Evolutionary conservation across 1,140 invertebrate species (phyloP), one percentile per base, ranked within the genome.

Genomic region (Anthonomus grandis): DNA sequence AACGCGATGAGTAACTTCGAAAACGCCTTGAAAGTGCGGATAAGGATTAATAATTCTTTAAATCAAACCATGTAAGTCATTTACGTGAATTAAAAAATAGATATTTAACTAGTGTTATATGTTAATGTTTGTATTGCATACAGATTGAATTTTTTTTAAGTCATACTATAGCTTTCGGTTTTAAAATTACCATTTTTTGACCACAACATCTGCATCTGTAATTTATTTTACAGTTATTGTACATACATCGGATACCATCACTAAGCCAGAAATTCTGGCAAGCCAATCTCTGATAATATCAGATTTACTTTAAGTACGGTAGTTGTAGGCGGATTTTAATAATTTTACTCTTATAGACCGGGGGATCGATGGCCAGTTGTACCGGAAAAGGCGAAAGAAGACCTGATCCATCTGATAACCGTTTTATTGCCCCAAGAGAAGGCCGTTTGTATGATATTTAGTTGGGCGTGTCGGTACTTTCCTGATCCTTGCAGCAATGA

Each of bases 1-100:
- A 64, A 71, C 37, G 60, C 62, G 10, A 69, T 70, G 27, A 63
- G 64, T 51, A 39, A 55, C 10, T 63, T 65, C 37, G 56, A 57
- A n/a, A 45, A 60, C n/a, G 18, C 37, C 4, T 36, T 64, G 19
- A 57, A 57, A 59, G 48, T 59, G 13, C 49, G 45, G 49, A 53
- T 64, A 37, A 48, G 45, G 18, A 54, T 57, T 5, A 49, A 52
- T 21, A 37, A 44, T 42, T 31, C 17, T 31, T 19, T 38, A 9
- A 53, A 57, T 41, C 38, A 55, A 55, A 58, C 62, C 21, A 44
- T 60, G 62, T 63, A 60, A 55, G 58, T 21, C 10, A 9, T 18
- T 37, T 50, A 37, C 12, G 9, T 12, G 9, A 45, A 21, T 19
- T n/a, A n/a, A n/a, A n/a, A n/a, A n/a, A n/a, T n/a, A n/a, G n/a